Conservation (phyloP, 2,797 vertebrate species). For the Glyptemys insculpta region DNA sequence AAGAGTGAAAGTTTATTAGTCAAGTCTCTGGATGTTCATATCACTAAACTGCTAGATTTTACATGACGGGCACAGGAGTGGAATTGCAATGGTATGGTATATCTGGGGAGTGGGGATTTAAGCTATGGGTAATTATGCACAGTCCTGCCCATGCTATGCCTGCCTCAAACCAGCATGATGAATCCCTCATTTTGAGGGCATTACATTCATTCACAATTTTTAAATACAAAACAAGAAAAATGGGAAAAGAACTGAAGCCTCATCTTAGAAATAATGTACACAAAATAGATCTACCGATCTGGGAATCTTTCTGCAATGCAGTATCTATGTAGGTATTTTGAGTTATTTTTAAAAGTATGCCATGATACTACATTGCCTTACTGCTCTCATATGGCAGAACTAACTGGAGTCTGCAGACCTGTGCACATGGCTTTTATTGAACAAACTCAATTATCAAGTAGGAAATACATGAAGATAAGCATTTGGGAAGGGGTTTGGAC, state of each 20-base stretch:
- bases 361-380: background rate
- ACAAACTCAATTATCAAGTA: background rate
- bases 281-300: background rate
- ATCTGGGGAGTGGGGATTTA: background rate
- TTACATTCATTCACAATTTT: background rate
- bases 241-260: background rate
- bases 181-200: background rate
- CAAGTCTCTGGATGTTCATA: background rate
- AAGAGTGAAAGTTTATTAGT: background rate
- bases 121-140: background rate
- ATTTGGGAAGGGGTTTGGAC: background rate
- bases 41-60: background rate
- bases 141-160: background rate
- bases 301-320: background rate
- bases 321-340: background rate
- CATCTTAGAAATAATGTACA: background rate
- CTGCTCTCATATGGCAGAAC: background rate
- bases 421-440: background rate
- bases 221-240: background rate
- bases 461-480: background rate
- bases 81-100: background rate
- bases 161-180: background rate
- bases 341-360: background rate
- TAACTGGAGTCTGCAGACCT: background rate
- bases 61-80: background rate